Evolutionary conservation across 1,140 invertebrate genomes (phyloP).

Genomic region (Plutomurus gul): DNA sequence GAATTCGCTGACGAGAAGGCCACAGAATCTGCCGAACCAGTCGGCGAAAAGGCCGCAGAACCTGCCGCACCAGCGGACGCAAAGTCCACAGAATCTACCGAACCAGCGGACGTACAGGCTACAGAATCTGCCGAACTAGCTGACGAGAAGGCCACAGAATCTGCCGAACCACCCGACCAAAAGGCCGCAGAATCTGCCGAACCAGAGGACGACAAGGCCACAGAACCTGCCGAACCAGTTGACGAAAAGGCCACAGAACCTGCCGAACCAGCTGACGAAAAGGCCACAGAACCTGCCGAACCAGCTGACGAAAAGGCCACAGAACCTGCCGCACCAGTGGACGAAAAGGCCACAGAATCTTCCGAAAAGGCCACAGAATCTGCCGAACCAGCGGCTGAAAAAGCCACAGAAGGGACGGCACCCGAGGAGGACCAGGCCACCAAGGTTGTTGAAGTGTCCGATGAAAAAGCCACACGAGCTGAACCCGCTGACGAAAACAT

Average conservation of each 20-base stretch:
- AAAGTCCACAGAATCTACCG: too few relatives aligned
- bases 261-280: not conserved
- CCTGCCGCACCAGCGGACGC: too few relatives aligned
- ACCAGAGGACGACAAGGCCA: not conserved
- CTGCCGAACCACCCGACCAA: not conserved
- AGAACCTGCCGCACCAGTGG: too few relatives aligned
- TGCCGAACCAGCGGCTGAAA: too few relatives aligned
- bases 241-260: not conserved
- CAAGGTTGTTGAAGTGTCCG: not conserved
- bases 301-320: not conserved
- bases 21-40: too few relatives aligned
- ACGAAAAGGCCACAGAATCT: too few relatives aligned
- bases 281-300: too few relatives aligned
- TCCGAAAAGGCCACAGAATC: too few relatives aligned
- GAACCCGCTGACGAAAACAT: not conserved
- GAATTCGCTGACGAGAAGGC: not conserved
- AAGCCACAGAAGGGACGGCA: not conserved
- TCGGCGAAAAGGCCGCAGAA: too few relatives aligned
- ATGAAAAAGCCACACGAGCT: not conserved
- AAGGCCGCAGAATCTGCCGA: not conserved
- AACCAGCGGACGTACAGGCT: too few relatives aligned
- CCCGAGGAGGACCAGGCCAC: not conserved
- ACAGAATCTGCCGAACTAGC: not conserved
- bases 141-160: not conserved
- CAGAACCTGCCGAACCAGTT: too few relatives aligned